Evolutionary conservation across 2,888 invertebrate genomes (phyloP).

Genomic region (Acronicta aceris): DNA sequence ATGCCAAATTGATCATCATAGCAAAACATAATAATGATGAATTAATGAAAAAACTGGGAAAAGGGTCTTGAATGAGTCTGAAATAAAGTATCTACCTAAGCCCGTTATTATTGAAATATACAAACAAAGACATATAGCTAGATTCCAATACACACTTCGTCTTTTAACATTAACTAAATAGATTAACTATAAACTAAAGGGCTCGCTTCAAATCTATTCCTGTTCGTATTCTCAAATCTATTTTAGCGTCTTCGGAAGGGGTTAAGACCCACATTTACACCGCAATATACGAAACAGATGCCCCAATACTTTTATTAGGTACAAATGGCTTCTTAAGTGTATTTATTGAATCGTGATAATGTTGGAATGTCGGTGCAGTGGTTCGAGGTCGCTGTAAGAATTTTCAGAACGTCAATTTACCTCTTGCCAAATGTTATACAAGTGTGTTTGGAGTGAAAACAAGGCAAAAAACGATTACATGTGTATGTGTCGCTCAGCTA

Average conservation of each 20-base stretch:
- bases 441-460: slow-evolving; percentile 17
- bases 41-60: too few relatives aligned
- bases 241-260: slow-evolving; percentile 61
- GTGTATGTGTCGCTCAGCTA: slow-evolving; percentile 31
- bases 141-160: too few relatives aligned
- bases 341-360: slow-evolving; percentile 52
- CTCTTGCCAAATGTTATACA: slow-evolving; percentile 45
- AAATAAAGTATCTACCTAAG: too few relatives aligned
- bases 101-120: too few relatives aligned
- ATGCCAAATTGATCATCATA: too few relatives aligned
- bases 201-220: slow-evolving; percentile 40
- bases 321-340: slow-evolving; percentile 66
- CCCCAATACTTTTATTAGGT: slow-evolving; percentile 71
- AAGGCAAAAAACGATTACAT: slow-evolving; percentile 30
- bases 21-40: too few relatives aligned
- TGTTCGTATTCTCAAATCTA: slow-evolving; percentile 50
- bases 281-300: slow-evolving; percentile 71
- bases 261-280: slow-evolving; percentile 63
- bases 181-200: slow-evolving; percentile 24
- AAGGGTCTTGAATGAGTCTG: too few relatives aligned
- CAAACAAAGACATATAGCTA: too few relatives aligned
- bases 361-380: slow-evolving; percentile 42
- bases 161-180: neutral
- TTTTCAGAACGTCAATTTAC: slow-evolving; percentile 20
- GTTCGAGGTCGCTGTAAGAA: slow-evolving; percentile 22